Conservation (phyloP, 2,113 vertebrate genomes). For the Emydocephalus ijimae region DNA sequence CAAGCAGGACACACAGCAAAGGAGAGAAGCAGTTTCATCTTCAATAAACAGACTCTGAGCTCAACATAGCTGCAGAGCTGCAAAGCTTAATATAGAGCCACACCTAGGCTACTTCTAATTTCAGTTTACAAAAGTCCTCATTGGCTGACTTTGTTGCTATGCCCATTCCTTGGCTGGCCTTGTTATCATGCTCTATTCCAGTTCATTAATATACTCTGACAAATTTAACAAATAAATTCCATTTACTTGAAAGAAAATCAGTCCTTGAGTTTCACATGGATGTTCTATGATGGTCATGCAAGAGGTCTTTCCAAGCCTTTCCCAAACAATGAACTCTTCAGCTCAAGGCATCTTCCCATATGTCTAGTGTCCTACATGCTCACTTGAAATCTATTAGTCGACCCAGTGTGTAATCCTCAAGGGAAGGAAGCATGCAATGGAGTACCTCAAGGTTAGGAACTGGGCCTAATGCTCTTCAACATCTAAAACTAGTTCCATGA, state of each 20-base stretch:
- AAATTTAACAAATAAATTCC: not conserved
- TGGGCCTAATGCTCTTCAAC: not conserved
- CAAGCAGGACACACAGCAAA: too few species aligned
- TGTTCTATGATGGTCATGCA: not conserved
- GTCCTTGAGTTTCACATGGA: not conserved
- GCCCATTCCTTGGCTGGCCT: too few species aligned
- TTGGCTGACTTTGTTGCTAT: too few species aligned
- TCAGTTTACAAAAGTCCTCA: too few species aligned
- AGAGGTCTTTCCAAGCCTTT: not conserved
- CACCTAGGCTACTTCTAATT: too few species aligned
- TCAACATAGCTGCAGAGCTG: too few species aligned
- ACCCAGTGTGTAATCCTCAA: not conserved
- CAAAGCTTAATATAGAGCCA: too few species aligned
- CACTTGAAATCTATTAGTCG: not conserved
- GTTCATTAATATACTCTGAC: too few species aligned
- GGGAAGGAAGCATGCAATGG: not conserved
- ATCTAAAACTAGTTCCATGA: not conserved
- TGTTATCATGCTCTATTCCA: too few species aligned
- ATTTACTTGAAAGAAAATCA: not conserved
- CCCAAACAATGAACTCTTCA: not conserved
- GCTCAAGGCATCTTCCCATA: not conserved
- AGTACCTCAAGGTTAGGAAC: not conserved
- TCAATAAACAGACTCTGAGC: too few species aligned
- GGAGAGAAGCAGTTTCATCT: too few species aligned
- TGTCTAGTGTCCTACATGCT: not conserved